Conservation (phyloP, 1,140 invertebrate species). For the Venustaconcha ellipsiformis region DNA sequence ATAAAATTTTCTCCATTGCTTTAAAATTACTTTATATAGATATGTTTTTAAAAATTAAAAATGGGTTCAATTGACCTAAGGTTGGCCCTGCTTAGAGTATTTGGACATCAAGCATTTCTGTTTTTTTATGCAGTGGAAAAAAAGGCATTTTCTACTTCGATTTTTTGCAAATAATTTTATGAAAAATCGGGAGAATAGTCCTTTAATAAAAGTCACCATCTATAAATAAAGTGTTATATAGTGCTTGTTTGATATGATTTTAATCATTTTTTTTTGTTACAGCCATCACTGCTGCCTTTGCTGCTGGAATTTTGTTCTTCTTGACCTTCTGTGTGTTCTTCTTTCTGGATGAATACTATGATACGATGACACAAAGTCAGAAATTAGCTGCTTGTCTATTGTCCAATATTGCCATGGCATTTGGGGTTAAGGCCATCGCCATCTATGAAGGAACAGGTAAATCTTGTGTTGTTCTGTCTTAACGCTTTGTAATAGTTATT, state of each 20-base stretch:
- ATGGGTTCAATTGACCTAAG: no score
- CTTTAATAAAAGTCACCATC: neutral
- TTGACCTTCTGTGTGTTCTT: constrained; percentile 64
- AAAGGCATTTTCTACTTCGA: neutral
- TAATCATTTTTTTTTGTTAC: constrained; percentile 22
- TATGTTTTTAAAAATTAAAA: no score
- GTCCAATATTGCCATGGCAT: constrained; percentile 50
- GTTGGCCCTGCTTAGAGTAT: neutral
- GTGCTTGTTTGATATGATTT: no score
- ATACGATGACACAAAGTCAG: constrained; percentile 32
- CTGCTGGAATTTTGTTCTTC: constrained; percentile 61
- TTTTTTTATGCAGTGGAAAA: neutral
- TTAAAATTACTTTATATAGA: no score
- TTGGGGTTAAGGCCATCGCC: constrained; percentile 53
- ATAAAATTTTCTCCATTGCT: no score
- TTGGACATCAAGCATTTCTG: neutral
- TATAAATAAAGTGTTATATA: neutral
- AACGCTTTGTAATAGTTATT: no score
- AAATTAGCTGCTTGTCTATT: constrained; percentile 48
- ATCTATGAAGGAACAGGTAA: constrained; percentile 68
- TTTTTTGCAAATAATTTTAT: no score
- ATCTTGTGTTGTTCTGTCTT: constrained; percentile 22
- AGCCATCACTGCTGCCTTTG: constrained; percentile 62
- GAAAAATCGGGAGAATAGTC: neutral
- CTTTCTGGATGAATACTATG: constrained; percentile 74